Percentiles rank a stretch among this genome's conserved stretches.
Conservation (phyloP, 2,888 invertebrate genomes). For the Rotaria sp. region DNA sequence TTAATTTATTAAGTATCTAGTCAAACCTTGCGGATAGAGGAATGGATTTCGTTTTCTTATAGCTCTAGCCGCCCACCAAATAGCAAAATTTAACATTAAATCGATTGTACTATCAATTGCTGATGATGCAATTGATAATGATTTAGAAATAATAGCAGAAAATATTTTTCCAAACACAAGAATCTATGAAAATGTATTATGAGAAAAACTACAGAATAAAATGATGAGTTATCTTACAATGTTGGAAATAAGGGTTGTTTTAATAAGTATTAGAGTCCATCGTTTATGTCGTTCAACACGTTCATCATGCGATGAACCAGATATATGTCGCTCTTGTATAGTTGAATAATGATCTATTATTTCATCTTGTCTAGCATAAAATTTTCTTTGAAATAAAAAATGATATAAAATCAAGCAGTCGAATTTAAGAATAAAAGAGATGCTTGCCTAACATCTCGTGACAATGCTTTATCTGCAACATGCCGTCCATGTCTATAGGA, state of each 20-base stretch:
- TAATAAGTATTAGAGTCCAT: background rate
- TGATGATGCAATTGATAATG: background rate
- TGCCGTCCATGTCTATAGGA: background rate
- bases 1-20: background rate
- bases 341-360: background rate
- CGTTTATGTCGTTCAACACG: background rate
- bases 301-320: background rate
- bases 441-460: background rate
- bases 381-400: background rate
- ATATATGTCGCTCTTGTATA: background rate
- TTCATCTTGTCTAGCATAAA: background rate
- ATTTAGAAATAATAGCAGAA: background rate
- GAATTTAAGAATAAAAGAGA: background rate
- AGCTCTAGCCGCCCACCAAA: conserved; percentile 52
- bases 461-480: background rate
- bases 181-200: background rate
- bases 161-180: background rate
- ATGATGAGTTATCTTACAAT: background rate
- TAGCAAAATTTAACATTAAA: conserved; percentile 45
- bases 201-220: background rate
- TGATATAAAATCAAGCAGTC: no score
- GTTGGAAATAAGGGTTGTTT: background rate
- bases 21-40: conserved; percentile 55
- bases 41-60: conserved; percentile 55
- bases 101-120: background rate